These are phyloP conservation scores for Morpho helenor DNA, from an alignment of 2,888 invertebrate genomes.

Conservation along the genomic window DNA sequence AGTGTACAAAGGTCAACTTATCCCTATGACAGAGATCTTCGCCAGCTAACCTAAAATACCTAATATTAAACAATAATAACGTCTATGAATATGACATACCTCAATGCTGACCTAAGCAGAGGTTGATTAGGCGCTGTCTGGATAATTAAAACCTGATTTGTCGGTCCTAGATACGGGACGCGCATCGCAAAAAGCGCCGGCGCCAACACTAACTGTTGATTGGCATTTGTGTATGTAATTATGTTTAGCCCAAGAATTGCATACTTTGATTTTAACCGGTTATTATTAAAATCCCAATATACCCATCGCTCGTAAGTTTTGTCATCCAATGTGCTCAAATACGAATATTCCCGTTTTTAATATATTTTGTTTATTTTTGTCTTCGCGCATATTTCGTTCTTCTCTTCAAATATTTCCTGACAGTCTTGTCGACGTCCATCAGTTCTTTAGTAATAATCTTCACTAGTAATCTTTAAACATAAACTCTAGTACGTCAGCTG, in stretches of 20 bases:
- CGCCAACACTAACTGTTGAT: constrained; percentile 73
- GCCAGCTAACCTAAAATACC: too few species aligned
- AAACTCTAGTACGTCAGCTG: too few species aligned
- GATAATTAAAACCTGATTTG: constrained; percentile 71
- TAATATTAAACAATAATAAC: not conserved
- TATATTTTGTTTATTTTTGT: too few species aligned
- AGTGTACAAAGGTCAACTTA: too few species aligned
- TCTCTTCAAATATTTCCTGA: too few species aligned
- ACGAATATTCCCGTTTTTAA: too few species aligned
- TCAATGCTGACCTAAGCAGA: constrained; percentile 40
- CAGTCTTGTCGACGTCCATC: too few species aligned
- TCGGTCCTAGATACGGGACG: constrained; percentile 68
- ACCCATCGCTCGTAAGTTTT: not conserved
- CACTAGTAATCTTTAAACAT: too few species aligned
- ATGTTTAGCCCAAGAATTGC: constrained; percentile 23
- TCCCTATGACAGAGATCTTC: too few species aligned
- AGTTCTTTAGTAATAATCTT: too few species aligned
- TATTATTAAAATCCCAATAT: constrained; percentile 6
- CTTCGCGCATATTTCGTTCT: too few species aligned
- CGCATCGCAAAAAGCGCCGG: constrained; percentile 68
- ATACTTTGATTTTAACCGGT: constrained; percentile 15
- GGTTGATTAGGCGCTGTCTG: constrained; percentile 56
- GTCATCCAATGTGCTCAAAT: too few species aligned
- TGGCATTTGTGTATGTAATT: constrained; percentile 55
- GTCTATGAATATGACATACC: constrained; percentile 22